Evolutionary conservation across 2,888 invertebrate genomes (phyloP).

Genomic region (Cryptocephalus primarius): DNA sequence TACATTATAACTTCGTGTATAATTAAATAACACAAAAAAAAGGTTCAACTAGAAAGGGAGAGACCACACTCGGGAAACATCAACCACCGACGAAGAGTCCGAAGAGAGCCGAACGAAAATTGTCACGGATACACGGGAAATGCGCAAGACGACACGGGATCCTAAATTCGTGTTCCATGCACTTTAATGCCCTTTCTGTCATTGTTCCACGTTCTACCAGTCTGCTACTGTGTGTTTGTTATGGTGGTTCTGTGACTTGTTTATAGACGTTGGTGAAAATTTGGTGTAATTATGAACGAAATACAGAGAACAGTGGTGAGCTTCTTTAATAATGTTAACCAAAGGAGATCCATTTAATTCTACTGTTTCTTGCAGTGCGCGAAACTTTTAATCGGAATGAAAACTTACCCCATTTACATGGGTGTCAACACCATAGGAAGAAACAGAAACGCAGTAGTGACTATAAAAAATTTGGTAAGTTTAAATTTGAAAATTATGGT

Average conservation of each 20-base stretch:
- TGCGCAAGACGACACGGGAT: no score
- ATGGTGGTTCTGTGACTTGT: no score
- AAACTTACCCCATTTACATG: slow-evolving; percentile 16
- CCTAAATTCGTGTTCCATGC: no score
- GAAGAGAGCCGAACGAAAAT: slow-evolving; percentile 3
- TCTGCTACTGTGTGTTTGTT: no score
- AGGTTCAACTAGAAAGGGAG: slow-evolving; percentile 30
- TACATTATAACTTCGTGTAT: slow-evolving; percentile 41
- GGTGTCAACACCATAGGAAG: slow-evolving; percentile 32
- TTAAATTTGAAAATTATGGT: neutral
- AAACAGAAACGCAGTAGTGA: slow-evolving; percentile 25
- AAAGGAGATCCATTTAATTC: no score
- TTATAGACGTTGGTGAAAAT: no score
- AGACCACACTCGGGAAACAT: slow-evolving; percentile 16
- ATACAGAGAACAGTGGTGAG: no score
- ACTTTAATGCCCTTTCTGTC: no score
- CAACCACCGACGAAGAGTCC: neutral
- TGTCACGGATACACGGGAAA: neutral
- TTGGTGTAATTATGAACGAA: no score
- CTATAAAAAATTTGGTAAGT: slow-evolving; percentile 29
- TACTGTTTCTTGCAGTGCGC: slow-evolving; percentile 10
- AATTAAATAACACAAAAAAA: slow-evolving; percentile 42
- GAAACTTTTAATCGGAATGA: slow-evolving; percentile 8
- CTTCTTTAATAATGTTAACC: no score
- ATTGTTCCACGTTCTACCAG: no score